Conservation (phyloP, 2,888 invertebrate genomes). For the Lasius platythorax region DNA sequence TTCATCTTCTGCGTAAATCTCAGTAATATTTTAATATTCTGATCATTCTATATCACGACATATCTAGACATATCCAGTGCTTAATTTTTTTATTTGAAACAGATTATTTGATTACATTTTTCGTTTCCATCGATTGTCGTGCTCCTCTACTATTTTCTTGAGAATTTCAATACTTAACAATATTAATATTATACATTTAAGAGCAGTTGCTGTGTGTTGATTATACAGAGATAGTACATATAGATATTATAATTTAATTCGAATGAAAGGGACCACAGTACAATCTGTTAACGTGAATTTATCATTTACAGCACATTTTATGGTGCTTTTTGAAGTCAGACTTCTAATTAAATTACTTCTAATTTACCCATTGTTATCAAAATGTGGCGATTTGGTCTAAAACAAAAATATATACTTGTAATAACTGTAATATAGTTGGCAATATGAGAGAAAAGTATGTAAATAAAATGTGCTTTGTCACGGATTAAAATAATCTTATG, state of each 20-base stretch:
- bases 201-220: slow-evolving; percentile 37
- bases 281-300: slow-evolving; percentile 70
- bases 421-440: slow-evolving; percentile 31
- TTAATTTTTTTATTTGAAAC: neutral
- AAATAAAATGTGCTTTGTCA: slow-evolving; percentile 38
- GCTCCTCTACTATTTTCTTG: slow-evolving; percentile 34
- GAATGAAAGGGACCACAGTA: slow-evolving; percentile 78
- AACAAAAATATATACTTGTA: slow-evolving; percentile 27
- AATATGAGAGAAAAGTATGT: neutral
- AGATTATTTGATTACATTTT: neutral
- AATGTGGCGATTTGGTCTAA: slow-evolving; percentile 12
- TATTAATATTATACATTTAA: slow-evolving; percentile 46
- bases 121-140: slow-evolving; percentile 29
- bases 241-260: slow-evolving; percentile 71
- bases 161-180: slow-evolving; percentile 54
- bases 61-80: neutral
- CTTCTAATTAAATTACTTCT: slow-evolving; percentile 42
- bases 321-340: slow-evolving; percentile 61
- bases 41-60: neutral
- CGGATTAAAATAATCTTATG: slow-evolving; percentile 17
- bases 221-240: slow-evolving; percentile 43
- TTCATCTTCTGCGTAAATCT: neutral
- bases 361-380: slow-evolving; percentile 32
- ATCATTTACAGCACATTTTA: slow-evolving; percentile 64
- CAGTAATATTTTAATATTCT: neutral